These are phyloP conservation scores for Acanthosepion pharaonis DNA, from an alignment of 2,888 invertebrate species.

Conservation along the genomic window DNA sequence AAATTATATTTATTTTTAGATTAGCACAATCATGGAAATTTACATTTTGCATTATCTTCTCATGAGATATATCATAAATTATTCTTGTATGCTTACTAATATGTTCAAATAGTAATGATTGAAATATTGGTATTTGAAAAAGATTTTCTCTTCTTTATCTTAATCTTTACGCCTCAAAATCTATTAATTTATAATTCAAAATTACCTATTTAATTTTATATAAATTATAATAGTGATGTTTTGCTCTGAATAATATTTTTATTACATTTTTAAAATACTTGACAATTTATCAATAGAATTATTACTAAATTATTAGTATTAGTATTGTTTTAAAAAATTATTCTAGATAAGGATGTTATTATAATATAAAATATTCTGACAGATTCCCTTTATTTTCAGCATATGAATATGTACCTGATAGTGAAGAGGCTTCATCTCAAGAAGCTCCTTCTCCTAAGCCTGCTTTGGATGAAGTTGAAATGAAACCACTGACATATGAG, in stretches of 20 bases:
- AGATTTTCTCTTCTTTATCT: not conserved
- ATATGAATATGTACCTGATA: slow-evolving; percentile 92
- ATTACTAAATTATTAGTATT: not conserved
- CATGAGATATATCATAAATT: too few species aligned
- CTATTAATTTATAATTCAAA: not conserved
- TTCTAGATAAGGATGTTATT: not conserved
- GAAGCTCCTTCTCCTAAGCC: slow-evolving; percentile 66
- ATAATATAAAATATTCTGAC: not conserved
- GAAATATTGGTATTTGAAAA: not conserved
- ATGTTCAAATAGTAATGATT: not conserved
- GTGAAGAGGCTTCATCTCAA: slow-evolving; percentile 81
- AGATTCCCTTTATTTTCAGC: slow-evolving; percentile 78
- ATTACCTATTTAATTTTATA: not conserved
- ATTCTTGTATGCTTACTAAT: not conserved
- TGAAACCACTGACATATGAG: slow-evolving; percentile 11
- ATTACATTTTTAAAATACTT: not conserved
- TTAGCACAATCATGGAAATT: not conserved
- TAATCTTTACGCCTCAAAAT: not conserved
- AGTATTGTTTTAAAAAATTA: not conserved
- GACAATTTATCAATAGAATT: not conserved
- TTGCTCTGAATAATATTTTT: not conserved
- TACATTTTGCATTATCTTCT: not conserved
- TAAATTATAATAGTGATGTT: not conserved
- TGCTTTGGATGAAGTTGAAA: slow-evolving; percentile 56
- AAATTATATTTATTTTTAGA: not conserved